Base-by-base conservation (phyloP, 2,113 vertebrate genomes). In the Shinisaurus crocodilurus region DNA sequence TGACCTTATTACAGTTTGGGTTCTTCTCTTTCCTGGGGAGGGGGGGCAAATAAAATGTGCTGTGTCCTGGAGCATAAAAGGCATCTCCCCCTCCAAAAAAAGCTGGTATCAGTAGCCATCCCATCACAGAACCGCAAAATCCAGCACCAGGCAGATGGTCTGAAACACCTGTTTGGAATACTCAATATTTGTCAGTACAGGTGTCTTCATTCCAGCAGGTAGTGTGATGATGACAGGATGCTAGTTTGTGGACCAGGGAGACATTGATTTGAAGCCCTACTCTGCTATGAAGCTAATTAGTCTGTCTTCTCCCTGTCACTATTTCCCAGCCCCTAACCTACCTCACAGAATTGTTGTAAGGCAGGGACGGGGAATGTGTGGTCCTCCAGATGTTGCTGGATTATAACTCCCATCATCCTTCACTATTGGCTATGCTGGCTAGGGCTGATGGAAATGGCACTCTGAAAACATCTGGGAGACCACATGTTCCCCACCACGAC, bases 31-130 rank as follows among this genome's bases (percentile, higher is more conserved):
- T 7, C 1, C 13, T 16, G 48, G 23, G 43, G 45, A 79, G 85
- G 77, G 81, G 23, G 37, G 50, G 10, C 4, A 29, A 0, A n/a
- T 18, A 6, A 60, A 0, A 85, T 70, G 43, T 32, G 65, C 65
- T 70, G 29, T 0, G 34, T 70, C 65, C 72, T 57, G 65, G 87
- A 93, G 45, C 2, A 72, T 34, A 92, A 89, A 86, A 57, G 70
- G 20, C 76, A 45, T 20, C 29, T 60, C 57, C 32, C 54, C 60
- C 15, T n/a, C n/a, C n/a, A n/a, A n/a, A n/a, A 57, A 89, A 57
- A 67, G 32, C 75, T 2, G 15, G 43, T 3, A 45, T 77, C 75
- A 77, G 25, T 77, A 77, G 43, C 75, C 23, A 27, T 77, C 7
- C 75, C 40, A 77, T 8, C 6, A 5, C 75, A 77, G n/a, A 23